Conservation (phyloP, 2,113 vertebrate species). For the Notothenia rossii region DNA sequence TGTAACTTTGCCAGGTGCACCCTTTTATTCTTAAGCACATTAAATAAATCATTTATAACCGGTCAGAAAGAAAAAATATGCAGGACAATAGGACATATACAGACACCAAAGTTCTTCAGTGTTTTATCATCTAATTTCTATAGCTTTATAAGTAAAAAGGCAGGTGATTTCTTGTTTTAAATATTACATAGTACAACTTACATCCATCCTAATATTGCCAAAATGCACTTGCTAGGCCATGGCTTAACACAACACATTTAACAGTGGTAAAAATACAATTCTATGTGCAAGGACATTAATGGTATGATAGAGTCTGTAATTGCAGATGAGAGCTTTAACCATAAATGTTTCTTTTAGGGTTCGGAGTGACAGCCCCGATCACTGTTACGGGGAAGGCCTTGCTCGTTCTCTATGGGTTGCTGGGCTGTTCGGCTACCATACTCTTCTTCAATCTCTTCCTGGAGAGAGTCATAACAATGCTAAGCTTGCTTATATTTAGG, state of each 20-base stretch:
- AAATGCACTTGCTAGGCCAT: neutral
- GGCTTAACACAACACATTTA: neutral
- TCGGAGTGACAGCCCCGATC: slow-evolving; percentile 75
- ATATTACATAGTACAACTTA: too few relatives aligned
- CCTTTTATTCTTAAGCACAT: too few relatives aligned
- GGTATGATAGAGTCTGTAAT: neutral
- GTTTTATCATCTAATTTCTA: too few relatives aligned
- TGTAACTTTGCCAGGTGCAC: too few relatives aligned
- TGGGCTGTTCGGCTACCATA: slow-evolving; percentile 75
- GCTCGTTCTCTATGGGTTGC: slow-evolving; percentile 77
- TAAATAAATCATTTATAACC: too few relatives aligned
- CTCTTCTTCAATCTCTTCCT: slow-evolving; percentile 76
- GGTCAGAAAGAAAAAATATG: too few relatives aligned
- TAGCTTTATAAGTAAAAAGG: too few relatives aligned
- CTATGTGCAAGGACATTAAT: neutral
- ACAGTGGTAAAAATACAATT: neutral
- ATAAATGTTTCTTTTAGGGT: slow-evolving; percentile 61
- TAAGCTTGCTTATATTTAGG: slow-evolving; percentile 55
- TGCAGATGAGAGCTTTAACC: neutral
- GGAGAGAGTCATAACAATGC: slow-evolving; percentile 63
- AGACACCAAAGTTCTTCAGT: too few relatives aligned
- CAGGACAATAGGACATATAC: too few relatives aligned
- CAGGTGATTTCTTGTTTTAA: too few relatives aligned
- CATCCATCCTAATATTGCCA: too few relatives aligned
- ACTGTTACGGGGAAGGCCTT: slow-evolving; percentile 73